Conservation (phyloP, 2,888 invertebrate genomes). For the Priocnemis perturbator region DNA sequence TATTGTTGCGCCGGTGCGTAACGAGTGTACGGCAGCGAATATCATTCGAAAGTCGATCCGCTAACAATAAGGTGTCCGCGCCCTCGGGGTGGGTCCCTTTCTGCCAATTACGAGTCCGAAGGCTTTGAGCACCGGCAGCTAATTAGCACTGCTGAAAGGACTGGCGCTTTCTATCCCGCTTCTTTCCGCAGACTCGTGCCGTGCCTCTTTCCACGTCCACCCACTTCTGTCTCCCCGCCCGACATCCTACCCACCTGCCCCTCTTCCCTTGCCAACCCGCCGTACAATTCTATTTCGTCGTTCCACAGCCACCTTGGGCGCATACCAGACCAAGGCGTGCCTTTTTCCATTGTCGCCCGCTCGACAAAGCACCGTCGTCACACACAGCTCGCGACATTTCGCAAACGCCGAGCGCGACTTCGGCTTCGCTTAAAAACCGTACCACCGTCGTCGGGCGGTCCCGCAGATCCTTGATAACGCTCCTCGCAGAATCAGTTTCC, state of each 20-base stretch:
- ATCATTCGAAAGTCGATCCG: constrained; percentile 37
- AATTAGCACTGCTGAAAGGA: constrained; percentile 39
- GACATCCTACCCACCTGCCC: neutral
- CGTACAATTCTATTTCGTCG: constrained; percentile 23
- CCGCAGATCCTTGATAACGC: too few species aligned
- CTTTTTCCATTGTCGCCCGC: constrained; percentile 52
- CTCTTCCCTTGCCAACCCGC: neutral
- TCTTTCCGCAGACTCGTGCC: neutral
- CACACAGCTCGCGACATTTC: too few species aligned
- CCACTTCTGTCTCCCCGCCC: neutral
- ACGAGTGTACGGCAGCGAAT: constrained; percentile 29
- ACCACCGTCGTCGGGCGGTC: too few species aligned
- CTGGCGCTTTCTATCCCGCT: constrained; percentile 14
- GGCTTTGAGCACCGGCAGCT: constrained; percentile 13
- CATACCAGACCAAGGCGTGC: constrained; percentile 59
- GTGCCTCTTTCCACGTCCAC: neutral
- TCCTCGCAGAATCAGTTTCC: too few species aligned
- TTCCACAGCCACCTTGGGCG: constrained; percentile 35
- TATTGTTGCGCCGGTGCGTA: constrained; percentile 14
- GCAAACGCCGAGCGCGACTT: too few species aligned
- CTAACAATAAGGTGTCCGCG: constrained; percentile 9
- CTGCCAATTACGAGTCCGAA: neutral
- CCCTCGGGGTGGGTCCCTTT: neutral
- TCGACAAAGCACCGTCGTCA: constrained; percentile 27
- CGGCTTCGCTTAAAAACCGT: too few species aligned